Conservation (phyloP, 1,140 invertebrate genomes). For the Mesaphorura yosii region DNA sequence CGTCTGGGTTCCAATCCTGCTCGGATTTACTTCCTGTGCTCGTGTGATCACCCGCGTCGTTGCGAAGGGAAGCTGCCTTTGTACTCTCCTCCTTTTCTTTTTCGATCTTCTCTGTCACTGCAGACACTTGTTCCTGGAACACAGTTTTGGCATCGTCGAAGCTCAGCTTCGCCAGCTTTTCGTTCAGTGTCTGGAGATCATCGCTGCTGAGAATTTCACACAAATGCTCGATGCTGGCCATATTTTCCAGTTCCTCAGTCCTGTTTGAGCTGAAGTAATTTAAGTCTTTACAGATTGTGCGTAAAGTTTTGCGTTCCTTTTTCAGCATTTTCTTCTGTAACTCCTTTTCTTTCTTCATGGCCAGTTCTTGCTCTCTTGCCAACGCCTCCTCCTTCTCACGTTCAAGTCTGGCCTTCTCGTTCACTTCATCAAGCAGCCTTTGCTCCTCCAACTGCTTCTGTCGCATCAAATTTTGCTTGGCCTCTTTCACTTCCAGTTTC, state of each 20-base stretch:
- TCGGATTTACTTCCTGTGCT: conserved; percentile 7
- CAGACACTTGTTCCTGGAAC: conserved; percentile 47
- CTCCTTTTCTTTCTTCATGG: conserved; percentile 75
- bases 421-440: conserved; percentile 48
- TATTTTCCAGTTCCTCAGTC: conserved; percentile 43
- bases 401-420: conserved; percentile 51
- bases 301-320: conserved; percentile 71
- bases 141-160: conserved; percentile 46
- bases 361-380: conserved; percentile 63
- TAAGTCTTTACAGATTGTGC: conserved; percentile 73
- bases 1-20: conserved; percentile 60
- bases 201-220: conserved; percentile 35
- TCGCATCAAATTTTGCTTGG: conserved; percentile 76
- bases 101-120: conserved; percentile 23
- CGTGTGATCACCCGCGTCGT: conserved; percentile 9
- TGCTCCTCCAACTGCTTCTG: conserved; percentile 75
- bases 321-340: conserved; percentile 67
- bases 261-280: conserved; percentile 67
- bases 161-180: conserved; percentile 45
- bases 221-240: conserved; percentile 69
- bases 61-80: conserved; percentile 2
- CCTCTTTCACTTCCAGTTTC: conserved; percentile 76
- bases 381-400: conserved; percentile 72
- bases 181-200: conserved; percentile 66
- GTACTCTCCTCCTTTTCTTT: conserved; percentile 30